Conservation (phyloP, 2,888 invertebrate species). For the Teleiodes luculella region DNA sequence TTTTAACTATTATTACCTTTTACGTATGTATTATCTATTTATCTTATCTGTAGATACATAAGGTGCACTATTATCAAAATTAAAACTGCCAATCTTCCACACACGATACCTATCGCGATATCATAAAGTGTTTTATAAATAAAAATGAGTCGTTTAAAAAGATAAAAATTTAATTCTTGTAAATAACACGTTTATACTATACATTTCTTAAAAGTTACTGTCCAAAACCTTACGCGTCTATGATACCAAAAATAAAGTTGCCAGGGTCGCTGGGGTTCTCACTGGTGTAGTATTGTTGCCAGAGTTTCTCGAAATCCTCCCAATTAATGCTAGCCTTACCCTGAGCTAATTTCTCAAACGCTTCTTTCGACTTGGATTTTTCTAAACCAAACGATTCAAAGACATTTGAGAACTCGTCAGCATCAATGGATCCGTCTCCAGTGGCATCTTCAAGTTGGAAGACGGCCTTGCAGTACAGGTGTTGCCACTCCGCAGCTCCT, state of each 20-base stretch:
- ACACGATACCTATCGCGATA: no score
- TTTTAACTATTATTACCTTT: no score
- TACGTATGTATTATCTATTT: no score
- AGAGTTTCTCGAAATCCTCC: constrained; percentile 87
- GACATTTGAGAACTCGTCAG: constrained; percentile 88
- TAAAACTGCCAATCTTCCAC: no score
- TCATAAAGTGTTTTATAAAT: no score
- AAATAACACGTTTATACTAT: neutral
- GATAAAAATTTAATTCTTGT: neutral
- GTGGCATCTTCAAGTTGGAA: constrained; percentile 92
- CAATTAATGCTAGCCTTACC: constrained; percentile 85
- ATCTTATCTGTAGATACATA: no score
- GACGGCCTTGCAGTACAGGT: constrained; percentile 90
- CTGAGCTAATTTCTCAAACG: constrained; percentile 88
- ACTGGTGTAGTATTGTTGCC: constrained; percentile 83
- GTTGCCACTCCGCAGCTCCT: constrained; percentile 88
- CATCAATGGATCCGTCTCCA: constrained; percentile 86
- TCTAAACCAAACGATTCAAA: constrained; percentile 88
- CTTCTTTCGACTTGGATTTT: constrained; percentile 84
- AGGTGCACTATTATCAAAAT: no score
- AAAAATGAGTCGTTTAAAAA: no score
- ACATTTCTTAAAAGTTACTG: neutral
- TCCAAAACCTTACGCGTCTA: neutral
- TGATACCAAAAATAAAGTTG: constrained; percentile 85
- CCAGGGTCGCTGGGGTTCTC: constrained; percentile 72